Percentiles rank a stretch among this genome's conserved stretches.
Conservation (phyloP, 2,113 vertebrate genomes). For the Passer montanus region DNA sequence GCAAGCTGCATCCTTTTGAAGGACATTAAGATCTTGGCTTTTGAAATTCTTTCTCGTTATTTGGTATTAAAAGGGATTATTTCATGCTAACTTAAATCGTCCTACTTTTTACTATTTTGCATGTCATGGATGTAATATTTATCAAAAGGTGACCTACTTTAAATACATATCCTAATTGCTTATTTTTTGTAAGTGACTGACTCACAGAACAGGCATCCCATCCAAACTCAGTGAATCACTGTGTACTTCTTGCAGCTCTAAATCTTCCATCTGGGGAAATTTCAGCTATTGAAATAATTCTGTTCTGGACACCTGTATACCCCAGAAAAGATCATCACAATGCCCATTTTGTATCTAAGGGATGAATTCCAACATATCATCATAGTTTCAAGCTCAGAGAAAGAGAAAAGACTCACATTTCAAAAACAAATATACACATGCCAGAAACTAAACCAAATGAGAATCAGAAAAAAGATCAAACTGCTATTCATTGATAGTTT, state of each 20-base stretch:
- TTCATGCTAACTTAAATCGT: background rate
- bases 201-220: background rate
- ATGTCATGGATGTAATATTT: constrained; percentile 25
- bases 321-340: background rate
- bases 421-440: background rate
- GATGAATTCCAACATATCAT: background rate
- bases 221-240: background rate
- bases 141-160: constrained; percentile 32
- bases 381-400: background rate
- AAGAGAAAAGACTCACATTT: background rate
- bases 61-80: constrained; percentile 26
- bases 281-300: background rate
- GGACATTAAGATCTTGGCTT: background rate
- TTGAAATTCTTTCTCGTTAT: background rate
- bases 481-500: background rate
- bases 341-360: background rate
- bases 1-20: background rate
- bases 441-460: background rate
- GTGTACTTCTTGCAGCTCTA: background rate
- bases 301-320: background rate
- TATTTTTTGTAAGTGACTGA: background rate
- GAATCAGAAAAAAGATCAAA: background rate
- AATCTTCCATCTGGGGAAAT: background rate
- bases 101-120: constrained; percentile 38
- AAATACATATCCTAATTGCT: background rate